Percentiles rank a stretch among this genome's conserved stretches.
phyloP scores from a whole-genome alignment of 2,797 vertebrate species.

The Epinephelus awoara region DNA sequence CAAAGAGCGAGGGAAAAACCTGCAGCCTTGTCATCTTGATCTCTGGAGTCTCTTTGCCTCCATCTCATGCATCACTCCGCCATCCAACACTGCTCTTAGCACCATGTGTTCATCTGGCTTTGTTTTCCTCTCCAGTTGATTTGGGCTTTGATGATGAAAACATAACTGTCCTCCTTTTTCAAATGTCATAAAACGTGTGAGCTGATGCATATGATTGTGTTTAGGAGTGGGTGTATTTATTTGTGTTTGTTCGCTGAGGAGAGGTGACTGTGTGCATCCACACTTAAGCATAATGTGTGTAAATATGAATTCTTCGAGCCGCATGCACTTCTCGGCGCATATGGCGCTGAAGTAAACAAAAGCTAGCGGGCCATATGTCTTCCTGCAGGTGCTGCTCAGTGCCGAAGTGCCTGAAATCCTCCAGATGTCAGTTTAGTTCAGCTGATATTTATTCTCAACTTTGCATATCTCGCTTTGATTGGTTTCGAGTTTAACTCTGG shows the following conservation, averaged over 20 bases:
- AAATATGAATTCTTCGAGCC: slow-evolving; percentile 31
- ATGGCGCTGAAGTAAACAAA: slow-evolving; percentile 61
- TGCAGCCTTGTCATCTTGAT: slow-evolving; percentile 50
- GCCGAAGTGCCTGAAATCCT: slow-evolving; percentile 37
- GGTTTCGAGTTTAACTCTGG: neutral
- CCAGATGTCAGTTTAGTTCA: slow-evolving; percentile 37
- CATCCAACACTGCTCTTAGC: slow-evolving; percentile 47
- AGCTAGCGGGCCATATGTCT: slow-evolving; percentile 45
- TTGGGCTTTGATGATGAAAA: slow-evolving; percentile 33
- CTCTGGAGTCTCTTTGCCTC: slow-evolving; percentile 52
- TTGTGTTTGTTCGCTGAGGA: slow-evolving; percentile 12
- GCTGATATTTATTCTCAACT: slow-evolving; percentile 24
- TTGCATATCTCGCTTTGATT: neutral
- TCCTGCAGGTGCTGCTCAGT: slow-evolving; percentile 56
- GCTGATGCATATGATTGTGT: slow-evolving; percentile 35
- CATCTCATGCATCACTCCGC: neutral
- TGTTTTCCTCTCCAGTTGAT: slow-evolving; percentile 31
- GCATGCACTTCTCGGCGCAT: slow-evolving; percentile 24
- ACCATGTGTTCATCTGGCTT: slow-evolving; percentile 35
- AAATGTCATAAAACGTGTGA: slow-evolving; percentile 17
- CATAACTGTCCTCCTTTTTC: slow-evolving; percentile 17
- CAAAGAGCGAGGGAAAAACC: slow-evolving; percentile 37
- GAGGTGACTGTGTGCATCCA: slow-evolving; percentile 20
- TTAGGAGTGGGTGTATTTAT: slow-evolving; percentile 5
- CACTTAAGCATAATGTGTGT: slow-evolving; percentile 3